Evolutionary conservation across 2,113 vertebrate species (phyloP), one percentile per base, ranked within the genome.

Genomic region (Rhea americana): DNA sequence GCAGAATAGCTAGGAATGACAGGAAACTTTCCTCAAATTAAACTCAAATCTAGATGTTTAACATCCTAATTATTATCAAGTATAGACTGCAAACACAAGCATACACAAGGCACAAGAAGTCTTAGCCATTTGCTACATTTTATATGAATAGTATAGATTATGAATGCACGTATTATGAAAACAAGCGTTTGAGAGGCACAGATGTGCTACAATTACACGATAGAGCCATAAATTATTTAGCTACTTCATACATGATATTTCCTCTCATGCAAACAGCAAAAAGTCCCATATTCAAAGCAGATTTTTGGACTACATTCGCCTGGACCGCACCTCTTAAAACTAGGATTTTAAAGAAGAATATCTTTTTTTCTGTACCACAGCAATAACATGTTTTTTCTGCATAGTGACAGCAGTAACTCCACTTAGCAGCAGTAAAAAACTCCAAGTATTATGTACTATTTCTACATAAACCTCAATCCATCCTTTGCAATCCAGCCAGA

Each of bases 131-230:
- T 89, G n/a, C 62, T 53, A 74, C n/a, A 21, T 71, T 83, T 71
- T 63, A 30, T 62, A 58, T 55, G 21, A 95, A 58, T 17, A 87
- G 63, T 19, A 70, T 15, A 89, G 87, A 87, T 75, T 78, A 92
- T 56, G 39, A 90, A 81, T 45, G 17, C 20, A 84, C 12, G 72
- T 26, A 86, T 76, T 37, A 92, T 9, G 53, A 83, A 83, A 80
- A 65, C 43, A 90, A 92, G n/a, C 41, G 25, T 50, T 55, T 66
- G 30, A 91, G 79, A 87, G 59, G 53, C 80, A 88, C 92, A 94
- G 85, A 91, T 81, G 85, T 72, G 85, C 68, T 51, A 71, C 55
- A 71, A 58, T 76, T 87, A 65, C 5, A 87, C 48, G 74, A 75
- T 3, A 82, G 32, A 86, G 39, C 28, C 26, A 25, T 50, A 65